These are phyloP conservation scores for Maccullochella peelii DNA, from an alignment of 2,113 vertebrate species.

Conservation along the genomic window DNA sequence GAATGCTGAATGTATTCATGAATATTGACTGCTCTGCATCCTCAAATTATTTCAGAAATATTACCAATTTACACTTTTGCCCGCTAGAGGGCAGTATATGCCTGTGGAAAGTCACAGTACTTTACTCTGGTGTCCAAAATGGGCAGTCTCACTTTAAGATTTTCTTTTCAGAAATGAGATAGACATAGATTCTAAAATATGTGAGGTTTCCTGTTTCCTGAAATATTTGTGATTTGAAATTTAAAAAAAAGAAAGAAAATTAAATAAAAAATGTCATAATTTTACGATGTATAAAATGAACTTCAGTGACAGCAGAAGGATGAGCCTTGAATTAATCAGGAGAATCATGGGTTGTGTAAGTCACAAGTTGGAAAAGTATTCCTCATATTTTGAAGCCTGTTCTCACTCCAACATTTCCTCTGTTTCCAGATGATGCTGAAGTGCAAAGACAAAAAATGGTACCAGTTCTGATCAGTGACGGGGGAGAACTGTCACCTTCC, in stretches of 20 bases:
- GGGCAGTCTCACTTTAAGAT: not conserved
- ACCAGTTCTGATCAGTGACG: constrained; percentile 93
- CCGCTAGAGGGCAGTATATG: constrained; percentile 55
- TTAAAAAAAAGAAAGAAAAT: too few relatives aligned
- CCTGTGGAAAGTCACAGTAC: not conserved
- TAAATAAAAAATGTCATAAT: not conserved
- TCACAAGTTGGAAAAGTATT: not conserved
- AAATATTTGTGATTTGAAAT: not conserved
- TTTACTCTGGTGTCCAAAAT: not conserved
- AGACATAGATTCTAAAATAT: not conserved
- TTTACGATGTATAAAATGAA: not conserved
- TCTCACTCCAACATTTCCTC: constrained; percentile 5
- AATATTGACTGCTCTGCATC: not conserved
- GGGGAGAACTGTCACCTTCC: constrained; percentile 63
- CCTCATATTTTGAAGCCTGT: not conserved
- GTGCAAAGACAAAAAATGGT: constrained; percentile 99
- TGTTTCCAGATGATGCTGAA: constrained; percentile 96
- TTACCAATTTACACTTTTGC: not conserved
- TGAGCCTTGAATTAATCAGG: not conserved
- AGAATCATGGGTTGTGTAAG: not conserved
- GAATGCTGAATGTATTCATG: not conserved
- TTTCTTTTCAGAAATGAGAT: not conserved
- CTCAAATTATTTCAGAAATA: not conserved
- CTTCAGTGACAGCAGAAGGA: not conserved
- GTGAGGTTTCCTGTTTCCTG: not conserved